Evolutionary conservation across 2,888 invertebrate genomes (phyloP).

Genomic region (Microchrysa polita): DNA sequence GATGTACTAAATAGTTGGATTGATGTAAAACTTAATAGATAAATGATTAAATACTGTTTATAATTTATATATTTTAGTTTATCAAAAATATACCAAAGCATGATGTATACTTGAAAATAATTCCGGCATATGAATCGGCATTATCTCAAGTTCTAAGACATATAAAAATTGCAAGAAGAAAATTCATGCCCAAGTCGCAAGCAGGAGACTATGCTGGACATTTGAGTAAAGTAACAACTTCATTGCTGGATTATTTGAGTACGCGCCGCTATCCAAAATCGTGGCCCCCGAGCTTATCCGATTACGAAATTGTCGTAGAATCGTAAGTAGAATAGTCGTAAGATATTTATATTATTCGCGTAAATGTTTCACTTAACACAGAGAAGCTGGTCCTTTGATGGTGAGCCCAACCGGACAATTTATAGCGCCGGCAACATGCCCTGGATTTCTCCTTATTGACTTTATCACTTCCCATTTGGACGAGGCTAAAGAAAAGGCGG

Average conservation of each 20-base stretch:
- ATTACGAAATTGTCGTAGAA: constrained; percentile 88
- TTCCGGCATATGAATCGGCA: constrained; percentile 85
- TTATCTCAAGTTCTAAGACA: constrained; percentile 84
- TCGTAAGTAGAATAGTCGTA: constrained; percentile 71
- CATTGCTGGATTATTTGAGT: constrained; percentile 80
- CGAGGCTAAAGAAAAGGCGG: constrained; percentile 76
- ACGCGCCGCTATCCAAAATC: constrained; percentile 72
- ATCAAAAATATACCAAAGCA: constrained; percentile 83
- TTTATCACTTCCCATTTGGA: constrained; percentile 83
- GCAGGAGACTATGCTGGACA: constrained; percentile 87
- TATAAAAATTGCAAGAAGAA: constrained; percentile 86
- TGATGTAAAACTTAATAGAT: constrained; percentile 71
- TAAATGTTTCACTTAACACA: constrained; percentile 60
- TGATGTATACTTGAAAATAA: constrained; percentile 75
- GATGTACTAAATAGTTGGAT: constrained; percentile 95
- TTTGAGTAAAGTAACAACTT: constrained; percentile 83
- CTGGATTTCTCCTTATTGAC: constrained; percentile 83
- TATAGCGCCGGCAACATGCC: constrained; percentile 91
- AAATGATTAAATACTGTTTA: no score
- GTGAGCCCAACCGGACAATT: constrained; percentile 93
- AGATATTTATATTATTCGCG: neutral
- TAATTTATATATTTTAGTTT: constrained; percentile 73
- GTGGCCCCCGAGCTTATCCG: constrained; percentile 78
- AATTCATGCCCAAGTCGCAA: constrained; percentile 91
- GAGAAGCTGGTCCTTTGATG: constrained; percentile 93